These are phyloP conservation scores for Drosophila engyochracea DNA, from an alignment of 2,888 invertebrate species.

Conservation along the genomic window DNA sequence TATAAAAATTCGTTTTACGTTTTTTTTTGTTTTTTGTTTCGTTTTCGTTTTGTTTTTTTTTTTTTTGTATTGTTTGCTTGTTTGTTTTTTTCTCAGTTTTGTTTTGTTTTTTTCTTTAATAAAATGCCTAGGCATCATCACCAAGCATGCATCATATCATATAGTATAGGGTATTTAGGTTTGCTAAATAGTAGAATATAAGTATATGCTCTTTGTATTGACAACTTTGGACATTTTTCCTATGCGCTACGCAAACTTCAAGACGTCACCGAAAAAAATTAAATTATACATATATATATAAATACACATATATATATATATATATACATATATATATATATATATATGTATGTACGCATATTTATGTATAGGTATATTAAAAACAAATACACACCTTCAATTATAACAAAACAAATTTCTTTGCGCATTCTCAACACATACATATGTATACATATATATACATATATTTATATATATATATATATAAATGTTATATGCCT, in stretches of 20 bases:
- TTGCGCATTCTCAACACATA: constrained; percentile 42
- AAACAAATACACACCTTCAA: constrained; percentile 38
- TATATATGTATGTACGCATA: constrained; percentile 32
- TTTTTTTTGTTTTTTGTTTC: constrained; percentile 26
- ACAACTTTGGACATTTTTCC: constrained; percentile 76
- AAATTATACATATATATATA: constrained; percentile 39
- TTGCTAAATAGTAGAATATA: constrained; percentile 25
- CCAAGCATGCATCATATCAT: constrained; percentile 29
- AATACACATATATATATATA: constrained; percentile 25
- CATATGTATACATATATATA: constrained; percentile 37
- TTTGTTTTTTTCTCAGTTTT: constrained; percentile 22
- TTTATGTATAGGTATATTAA: constrained; percentile 42
- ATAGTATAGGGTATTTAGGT: constrained; percentile 29
- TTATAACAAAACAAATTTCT: constrained; percentile 60
- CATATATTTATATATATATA: constrained; percentile 37
- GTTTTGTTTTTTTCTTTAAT: constrained; percentile 59
- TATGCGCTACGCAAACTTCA: constrained; percentile 47
- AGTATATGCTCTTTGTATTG: constrained; percentile 65
- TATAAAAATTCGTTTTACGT: constrained; percentile 71
- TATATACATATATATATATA: constrained; percentile 34
- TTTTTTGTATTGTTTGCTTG: constrained; percentile 29
- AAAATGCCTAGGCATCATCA: constrained; percentile 48
- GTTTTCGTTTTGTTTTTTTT: constrained; percentile 11
- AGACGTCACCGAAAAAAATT: constrained; percentile 36
- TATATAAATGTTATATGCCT: constrained; percentile 46